A percentile compares a stretch with the other conserved stretches of the same genome.
Conservation (phyloP, 2,888 invertebrate species). For the Adela reaumurella region DNA sequence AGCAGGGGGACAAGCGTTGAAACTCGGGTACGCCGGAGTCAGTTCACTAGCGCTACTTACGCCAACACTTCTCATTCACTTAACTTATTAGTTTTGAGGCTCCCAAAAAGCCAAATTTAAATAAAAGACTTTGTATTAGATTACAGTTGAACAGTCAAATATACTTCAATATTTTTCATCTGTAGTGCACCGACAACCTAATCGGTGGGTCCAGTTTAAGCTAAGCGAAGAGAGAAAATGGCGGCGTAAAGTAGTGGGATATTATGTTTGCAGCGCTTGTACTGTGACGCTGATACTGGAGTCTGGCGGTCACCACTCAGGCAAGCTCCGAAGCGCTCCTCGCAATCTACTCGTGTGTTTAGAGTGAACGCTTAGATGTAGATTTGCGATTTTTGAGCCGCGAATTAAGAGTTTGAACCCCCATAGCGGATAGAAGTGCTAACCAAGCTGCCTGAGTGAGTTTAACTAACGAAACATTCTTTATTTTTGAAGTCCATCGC, state of each 20-base stretch:
- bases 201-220: too few species aligned
- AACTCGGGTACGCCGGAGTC: conserved; percentile 83
- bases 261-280: conserved; percentile 76
- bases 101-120: too few species aligned
- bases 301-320: conserved; percentile 74
- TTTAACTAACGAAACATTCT: conserved; percentile 46
- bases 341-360: conserved; percentile 50
- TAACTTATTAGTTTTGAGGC: too few species aligned
- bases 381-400: conserved; percentile 18
- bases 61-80: background rate
- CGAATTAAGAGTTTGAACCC: background rate
- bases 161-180: too few species aligned
- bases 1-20: conserved; percentile 94
- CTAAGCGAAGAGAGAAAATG: conserved; percentile 17
- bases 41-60: conserved; percentile 7
- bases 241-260: conserved; percentile 47
- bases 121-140: too few species aligned
- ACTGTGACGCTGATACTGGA: conserved; percentile 66
- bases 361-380: conserved; percentile 49
- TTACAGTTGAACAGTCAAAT: too few species aligned
- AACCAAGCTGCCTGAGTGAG: conserved; percentile 58
- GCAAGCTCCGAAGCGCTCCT: conserved; percentile 68
- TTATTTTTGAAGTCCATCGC: conserved; percentile 55
- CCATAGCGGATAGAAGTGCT: conserved; percentile 23
- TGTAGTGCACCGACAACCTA: too few species aligned